Percentiles rank a stretch among this genome's conserved stretches.
Conservation (phyloP, 2,888 invertebrate species). For the Sepioteuthis lessoniana region DNA sequence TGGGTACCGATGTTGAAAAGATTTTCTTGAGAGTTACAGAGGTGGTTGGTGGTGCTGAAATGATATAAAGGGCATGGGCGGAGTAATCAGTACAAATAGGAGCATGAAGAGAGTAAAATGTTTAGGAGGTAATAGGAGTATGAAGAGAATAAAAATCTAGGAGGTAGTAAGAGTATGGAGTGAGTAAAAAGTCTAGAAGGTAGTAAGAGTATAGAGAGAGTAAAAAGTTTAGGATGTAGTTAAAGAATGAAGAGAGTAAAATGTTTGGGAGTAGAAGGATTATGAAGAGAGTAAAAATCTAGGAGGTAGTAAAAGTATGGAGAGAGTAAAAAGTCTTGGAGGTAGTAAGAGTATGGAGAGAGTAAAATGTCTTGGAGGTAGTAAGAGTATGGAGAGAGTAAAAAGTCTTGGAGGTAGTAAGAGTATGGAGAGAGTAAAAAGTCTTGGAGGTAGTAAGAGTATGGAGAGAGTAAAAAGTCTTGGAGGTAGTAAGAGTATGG, state of each 20-base stretch:
- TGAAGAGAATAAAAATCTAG: no score
- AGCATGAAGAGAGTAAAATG: background rate
- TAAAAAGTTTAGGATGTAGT: no score
- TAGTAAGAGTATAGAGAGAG: background rate
- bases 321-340: background rate
- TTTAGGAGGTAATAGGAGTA: no score
- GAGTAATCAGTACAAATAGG: background rate
- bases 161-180: background rate
- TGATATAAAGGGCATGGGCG: background rate
- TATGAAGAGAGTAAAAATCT: background rate
- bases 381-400: background rate
- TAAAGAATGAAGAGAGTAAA: background rate
- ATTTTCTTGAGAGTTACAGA: background rate
- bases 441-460: background rate
- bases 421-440: background rate
- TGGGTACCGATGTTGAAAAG: constrained; percentile 6
- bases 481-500: background rate
- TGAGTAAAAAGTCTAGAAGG: background rate
- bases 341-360: background rate
- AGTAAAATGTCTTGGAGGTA: background rate
- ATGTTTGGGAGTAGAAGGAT: background rate
- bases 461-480: background rate
- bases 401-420: no score
- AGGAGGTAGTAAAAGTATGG: background rate
- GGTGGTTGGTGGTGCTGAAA: background rate